A percentile compares a stretch with the other conserved stretches of the same genome.
Evolutionary conservation across 2,888 invertebrate genomes (phyloP).

Genomic region (Julus scandinavius): DNA sequence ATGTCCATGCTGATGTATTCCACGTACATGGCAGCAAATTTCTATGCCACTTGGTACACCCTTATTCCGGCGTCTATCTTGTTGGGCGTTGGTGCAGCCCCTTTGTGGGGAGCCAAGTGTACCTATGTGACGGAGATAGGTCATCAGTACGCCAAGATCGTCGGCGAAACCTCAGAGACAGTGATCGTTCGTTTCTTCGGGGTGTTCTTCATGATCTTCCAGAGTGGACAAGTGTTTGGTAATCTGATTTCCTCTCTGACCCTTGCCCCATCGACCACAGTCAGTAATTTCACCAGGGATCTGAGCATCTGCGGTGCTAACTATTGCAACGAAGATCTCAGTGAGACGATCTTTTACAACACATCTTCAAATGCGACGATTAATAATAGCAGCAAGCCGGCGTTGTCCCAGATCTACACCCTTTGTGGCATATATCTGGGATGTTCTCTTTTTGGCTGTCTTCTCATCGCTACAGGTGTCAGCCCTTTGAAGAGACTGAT

Average conservation of each 20-base stretch:
- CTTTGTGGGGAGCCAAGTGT: conserved; percentile 99
- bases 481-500: conserved; percentile 87
- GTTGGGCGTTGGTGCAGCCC: conserved; percentile 94
- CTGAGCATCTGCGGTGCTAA: conserved; percentile 58
- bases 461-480: conserved; percentile 86
- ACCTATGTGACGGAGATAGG: conserved; percentile 96
- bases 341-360: background rate
- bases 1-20: conserved; percentile 92
- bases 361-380: background rate
- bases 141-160: conserved; percentile 83
- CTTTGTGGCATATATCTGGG: conserved; percentile 89
- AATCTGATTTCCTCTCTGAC: conserved; percentile 87
- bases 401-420: conserved; percentile 80
- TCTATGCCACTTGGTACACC: conserved; percentile 80
- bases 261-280: conserved; percentile 59
- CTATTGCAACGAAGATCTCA: conserved; percentile 57
- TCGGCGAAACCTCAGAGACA: conserved; percentile 75
- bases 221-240: conserved; percentile 95
- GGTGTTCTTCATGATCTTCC: conserved; percentile 98
- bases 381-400: background rate
- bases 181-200: conserved; percentile 96
- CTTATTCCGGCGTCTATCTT: conserved; percentile 77
- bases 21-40: conserved; percentile 93
- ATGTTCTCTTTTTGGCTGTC: conserved; percentile 85
- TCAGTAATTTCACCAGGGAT: conserved; percentile 42